phyloP scores from a whole-genome alignment of 1,140 invertebrate genomes.

The Asobara japonica region DNA sequence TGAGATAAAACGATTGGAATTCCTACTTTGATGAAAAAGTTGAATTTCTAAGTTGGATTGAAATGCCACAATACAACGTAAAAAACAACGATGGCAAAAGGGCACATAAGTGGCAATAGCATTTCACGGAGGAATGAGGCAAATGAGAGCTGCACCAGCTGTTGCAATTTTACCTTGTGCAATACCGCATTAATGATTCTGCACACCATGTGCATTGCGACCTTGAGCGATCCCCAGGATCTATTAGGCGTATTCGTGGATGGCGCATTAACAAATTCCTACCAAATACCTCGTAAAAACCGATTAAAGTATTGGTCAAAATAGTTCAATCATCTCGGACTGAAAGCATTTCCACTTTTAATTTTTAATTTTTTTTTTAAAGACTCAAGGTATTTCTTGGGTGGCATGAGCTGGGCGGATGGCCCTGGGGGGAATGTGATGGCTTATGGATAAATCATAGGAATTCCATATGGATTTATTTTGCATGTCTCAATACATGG shows the following conservation, averaged over 20 bases:
- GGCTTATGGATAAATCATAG: too few relatives aligned
- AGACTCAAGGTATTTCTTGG: too few relatives aligned
- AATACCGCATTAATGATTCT: slow-evolving; percentile 38
- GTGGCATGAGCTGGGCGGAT: too few relatives aligned
- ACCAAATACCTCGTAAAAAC: neutral
- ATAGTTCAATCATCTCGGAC: too few relatives aligned
- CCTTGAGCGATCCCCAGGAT: slow-evolving; percentile 25
- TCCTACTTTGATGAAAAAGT: neutral
- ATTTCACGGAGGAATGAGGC: slow-evolving; percentile 16
- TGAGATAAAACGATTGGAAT: neutral
- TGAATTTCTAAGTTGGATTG: neutral
- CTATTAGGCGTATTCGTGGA: neutral
- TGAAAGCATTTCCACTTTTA: too few relatives aligned
- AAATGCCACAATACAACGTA: neutral
- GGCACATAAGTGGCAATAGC: neutral
- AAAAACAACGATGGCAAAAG: slow-evolving; percentile 13
- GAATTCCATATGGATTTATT: too few relatives aligned
- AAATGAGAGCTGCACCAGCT: slow-evolving; percentile 33
- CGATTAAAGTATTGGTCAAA: too few relatives aligned
- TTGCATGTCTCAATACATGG: too few relatives aligned
- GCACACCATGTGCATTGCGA: slow-evolving; percentile 3
- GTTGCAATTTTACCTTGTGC: slow-evolving; percentile 46
- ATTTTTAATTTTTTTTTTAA: too few relatives aligned
- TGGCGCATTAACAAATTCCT: neutral
- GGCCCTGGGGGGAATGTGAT: too few relatives aligned